phyloP scores from a whole-genome alignment of 2,888 invertebrate genomes.

The Carterocephalus palaemon region DNA sequence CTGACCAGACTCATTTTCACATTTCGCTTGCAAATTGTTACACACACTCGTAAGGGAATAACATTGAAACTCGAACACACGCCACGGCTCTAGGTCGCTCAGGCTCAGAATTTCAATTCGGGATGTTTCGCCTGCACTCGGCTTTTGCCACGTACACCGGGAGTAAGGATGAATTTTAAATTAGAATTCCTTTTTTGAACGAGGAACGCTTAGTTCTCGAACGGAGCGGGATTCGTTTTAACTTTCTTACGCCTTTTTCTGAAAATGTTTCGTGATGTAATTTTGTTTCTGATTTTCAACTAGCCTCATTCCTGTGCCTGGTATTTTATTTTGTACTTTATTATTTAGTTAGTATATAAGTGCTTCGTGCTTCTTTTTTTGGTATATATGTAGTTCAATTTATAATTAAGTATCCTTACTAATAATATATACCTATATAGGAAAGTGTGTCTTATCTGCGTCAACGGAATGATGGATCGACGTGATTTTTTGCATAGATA shows the following conservation, averaged over 20 bases:
- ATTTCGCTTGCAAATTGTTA: conserved; percentile 52
- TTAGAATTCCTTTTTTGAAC: conserved; percentile 51
- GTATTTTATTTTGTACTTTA: no score
- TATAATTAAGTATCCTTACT: no score
- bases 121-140: conserved; percentile 56
- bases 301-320: no score
- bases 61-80: conserved; percentile 58
- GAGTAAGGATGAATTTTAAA: conserved; percentile 65
- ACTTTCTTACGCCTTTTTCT: conserved; percentile 23
- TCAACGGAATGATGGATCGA: no score
- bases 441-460: no score
- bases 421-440: no score
- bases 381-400: no score
- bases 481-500: no score
- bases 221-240: conserved; percentile 29
- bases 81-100: conserved; percentile 51
- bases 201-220: conserved; percentile 30
- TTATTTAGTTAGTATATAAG: no score
- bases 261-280: background rate
- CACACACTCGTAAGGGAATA: conserved; percentile 44
- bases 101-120: conserved; percentile 68
- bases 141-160: conserved; percentile 55
- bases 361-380: no score
- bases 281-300: conserved; percentile 4
- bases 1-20: conserved; percentile 42